Evolutionary conservation across 2,888 invertebrate genomes (phyloP).

Genomic region (Sphaerophoria rueppellii): DNA sequence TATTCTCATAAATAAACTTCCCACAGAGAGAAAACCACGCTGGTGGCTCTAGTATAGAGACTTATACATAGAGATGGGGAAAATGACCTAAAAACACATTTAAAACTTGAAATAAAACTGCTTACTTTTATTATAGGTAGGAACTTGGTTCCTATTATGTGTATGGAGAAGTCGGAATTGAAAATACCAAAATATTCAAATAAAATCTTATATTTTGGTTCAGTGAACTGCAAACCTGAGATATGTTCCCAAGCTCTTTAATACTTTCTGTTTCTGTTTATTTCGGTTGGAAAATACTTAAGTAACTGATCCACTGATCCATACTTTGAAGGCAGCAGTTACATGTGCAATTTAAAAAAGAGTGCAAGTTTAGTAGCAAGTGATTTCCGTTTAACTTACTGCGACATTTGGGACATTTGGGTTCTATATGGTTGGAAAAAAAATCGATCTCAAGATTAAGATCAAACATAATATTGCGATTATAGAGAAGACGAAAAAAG

Average conservation of each 20-base stretch:
- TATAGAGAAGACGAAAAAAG: no score
- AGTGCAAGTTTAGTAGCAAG: no score
- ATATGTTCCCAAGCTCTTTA: constrained; percentile 31
- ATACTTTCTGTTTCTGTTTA: constrained; percentile 71
- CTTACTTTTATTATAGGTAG: not conserved
- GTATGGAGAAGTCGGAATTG: constrained; percentile 16
- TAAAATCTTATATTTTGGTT: constrained; percentile 66
- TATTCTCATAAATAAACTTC: constrained; percentile 57
- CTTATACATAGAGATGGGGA: constrained; percentile 45
- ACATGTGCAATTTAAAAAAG: no score
- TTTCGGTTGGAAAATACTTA: not conserved
- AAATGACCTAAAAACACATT: constrained; percentile 73
- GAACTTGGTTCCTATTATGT: not conserved
- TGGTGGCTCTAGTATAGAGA: constrained; percentile 37
- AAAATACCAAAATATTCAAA: constrained; percentile 1
- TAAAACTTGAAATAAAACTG: constrained; percentile 52
- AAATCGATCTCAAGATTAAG: no score
- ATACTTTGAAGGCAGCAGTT: no score
- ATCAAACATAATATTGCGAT: no score
- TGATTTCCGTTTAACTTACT: no score
- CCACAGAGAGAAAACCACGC: constrained; percentile 64
- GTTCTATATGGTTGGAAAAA: no score
- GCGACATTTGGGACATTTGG: no score
- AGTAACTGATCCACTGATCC: not conserved
- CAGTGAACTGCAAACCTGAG: constrained; percentile 59